Evolutionary conservation across 2,113 vertebrate species (phyloP), one percentile per base, ranked within the genome.

Genomic region (Stigmatopora nigra): DNA sequence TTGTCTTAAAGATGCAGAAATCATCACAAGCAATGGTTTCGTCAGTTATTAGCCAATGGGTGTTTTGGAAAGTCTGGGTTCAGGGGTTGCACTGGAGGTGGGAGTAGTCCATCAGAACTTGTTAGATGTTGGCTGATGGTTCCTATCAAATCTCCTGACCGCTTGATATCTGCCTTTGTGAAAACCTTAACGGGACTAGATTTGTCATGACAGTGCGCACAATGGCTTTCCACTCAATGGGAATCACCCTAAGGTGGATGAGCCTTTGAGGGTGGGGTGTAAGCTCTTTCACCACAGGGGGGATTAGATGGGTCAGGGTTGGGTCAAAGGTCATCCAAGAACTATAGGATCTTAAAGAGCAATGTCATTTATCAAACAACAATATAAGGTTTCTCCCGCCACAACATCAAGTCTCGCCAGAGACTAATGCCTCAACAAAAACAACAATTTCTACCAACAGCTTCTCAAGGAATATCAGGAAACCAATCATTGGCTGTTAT

Each of bases 351-450:
- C 77, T 87, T 72, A 71, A 76, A 69, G 56, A 80, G 73, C 79
- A 82, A 72, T 38, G 65, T 86, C 86, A 87, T 82, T 78, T 79
- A 70, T 76, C 65, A 71, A 71, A 80, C 76, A 77, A 88, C 69
- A 88, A 82, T 88, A 72, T 63, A 49, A 61, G 58, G 46, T 60
- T 61, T 61, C 58, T 57, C 75, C 76, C 38, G 38, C 68, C 75
- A 66, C 49, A 53, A 66, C 36, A 1, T 57, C 7, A 25, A 36
- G 41, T 7, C 53, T 69, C 60, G 69, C 35, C 56, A 19, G 20
- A 53, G 66, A 73, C 60, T 72, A 71, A 74, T 72, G 60, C 51
- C 67, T 79, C 72, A 45, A 57, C 69, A 52, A 49, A 60, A 45
- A 67, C 69, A 52, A 49, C 62, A 45, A 67, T 62, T 61, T 63